Evolutionary conservation across 2,113 vertebrate genomes (phyloP).

Genomic region (Meleagris gallopavo): DNA sequence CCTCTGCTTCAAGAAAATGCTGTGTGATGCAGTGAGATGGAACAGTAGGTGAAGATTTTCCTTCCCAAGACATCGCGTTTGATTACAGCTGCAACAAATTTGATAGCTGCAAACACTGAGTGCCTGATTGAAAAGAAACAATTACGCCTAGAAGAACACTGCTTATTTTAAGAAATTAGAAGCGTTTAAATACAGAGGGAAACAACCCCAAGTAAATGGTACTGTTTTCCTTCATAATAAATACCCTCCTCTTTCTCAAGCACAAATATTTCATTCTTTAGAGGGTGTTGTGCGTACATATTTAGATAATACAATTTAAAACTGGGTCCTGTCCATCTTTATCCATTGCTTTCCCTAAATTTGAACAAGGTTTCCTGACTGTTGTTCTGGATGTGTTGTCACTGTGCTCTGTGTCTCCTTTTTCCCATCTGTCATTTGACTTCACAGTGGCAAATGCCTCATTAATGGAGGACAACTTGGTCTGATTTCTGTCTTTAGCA

Average conservation of each 20-base stretch:
- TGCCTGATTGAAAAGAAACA: constrained; percentile 67
- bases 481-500: neutral
- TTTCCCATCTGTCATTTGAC: neutral
- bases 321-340: neutral
- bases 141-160: constrained; percentile 56
- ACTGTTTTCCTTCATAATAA: constrained; percentile 45
- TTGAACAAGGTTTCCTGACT: fast-evolving
- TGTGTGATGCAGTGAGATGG: neutral
- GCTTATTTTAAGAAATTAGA: constrained; percentile 74
- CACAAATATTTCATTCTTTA: neutral
- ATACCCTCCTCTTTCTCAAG: neutral
- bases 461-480: fast-evolving
- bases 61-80: neutral
- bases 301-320: constrained; percentile 1
- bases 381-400: neutral
- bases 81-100: constrained; percentile 63
- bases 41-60: constrained; percentile 9
- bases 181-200: constrained; percentile 35
- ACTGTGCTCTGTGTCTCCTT: neutral
- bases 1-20: neutral
- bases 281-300: neutral
- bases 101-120: constrained; percentile 46
- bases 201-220: constrained; percentile 45
- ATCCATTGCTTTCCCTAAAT: neutral
- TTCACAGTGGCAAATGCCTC: neutral